Conservation (phyloP, 2,888 invertebrate genomes). For the Drosophila quinaria region DNA sequence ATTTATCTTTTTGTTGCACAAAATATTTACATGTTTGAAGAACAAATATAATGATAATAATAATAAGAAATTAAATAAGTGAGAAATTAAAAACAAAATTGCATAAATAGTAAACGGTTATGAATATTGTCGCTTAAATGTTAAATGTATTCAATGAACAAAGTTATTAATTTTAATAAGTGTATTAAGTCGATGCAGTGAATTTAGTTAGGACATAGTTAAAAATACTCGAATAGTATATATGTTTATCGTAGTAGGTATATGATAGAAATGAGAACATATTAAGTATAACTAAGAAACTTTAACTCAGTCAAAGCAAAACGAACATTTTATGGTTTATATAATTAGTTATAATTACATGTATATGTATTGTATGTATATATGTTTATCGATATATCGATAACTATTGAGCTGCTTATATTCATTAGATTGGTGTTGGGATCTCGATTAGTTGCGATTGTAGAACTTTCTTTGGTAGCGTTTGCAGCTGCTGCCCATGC, state of each 20-base stretch:
- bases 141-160: constrained; percentile 19
- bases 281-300: constrained; percentile 54
- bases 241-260: constrained; percentile 4
- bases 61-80: neutral
- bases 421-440: neutral
- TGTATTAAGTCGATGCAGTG: constrained; percentile 10
- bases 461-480: constrained; percentile 86
- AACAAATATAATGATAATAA: constrained; percentile 7
- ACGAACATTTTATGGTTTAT: constrained; percentile 66
- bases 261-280: constrained; percentile 28
- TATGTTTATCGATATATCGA: constrained; percentile 31
- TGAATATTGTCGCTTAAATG: constrained; percentile 36
- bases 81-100: constrained; percentile 25
- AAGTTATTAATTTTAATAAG: constrained; percentile 4
- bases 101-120: constrained; percentile 36
- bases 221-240: constrained; percentile 5
- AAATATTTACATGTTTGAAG: constrained; percentile 67
- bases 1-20: constrained; percentile 22
- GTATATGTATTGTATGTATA: constrained; percentile 8
- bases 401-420: constrained; percentile 12
- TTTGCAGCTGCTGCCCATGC: constrained; percentile 80
- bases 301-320: constrained; percentile 79
- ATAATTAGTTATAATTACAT: constrained; percentile 14
- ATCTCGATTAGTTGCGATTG: constrained; percentile 63
- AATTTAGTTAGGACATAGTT: constrained; percentile 25